Percentiles rank a stretch among this genome's conserved stretches.
Conservation (phyloP, 1,140 invertebrate genomes). For the Sycophila sp. region DNA sequence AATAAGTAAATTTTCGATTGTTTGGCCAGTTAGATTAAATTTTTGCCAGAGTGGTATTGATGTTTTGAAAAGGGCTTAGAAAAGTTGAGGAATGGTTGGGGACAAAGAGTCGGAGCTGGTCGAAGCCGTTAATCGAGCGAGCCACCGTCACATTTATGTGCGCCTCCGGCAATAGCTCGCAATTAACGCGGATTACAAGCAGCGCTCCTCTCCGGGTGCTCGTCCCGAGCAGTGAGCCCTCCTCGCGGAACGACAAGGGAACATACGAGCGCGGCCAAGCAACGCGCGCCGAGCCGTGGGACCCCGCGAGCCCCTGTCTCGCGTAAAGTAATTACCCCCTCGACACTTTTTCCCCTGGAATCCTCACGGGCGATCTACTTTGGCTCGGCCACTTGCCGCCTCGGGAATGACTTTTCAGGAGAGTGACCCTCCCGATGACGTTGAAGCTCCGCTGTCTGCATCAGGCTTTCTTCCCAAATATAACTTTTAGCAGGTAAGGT, state of each 20-base stretch:
- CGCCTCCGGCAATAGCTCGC: constrained; percentile 1
- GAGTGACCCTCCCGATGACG: too few species aligned
- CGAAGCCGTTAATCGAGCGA: constrained; percentile 1
- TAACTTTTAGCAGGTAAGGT: too few species aligned
- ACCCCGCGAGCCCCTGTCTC: neutral
- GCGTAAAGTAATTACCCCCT: constrained; percentile 25
- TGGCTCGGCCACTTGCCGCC: too few species aligned
- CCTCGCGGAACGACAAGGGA: neutral
- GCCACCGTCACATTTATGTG: neutral
- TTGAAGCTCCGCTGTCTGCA: too few species aligned
- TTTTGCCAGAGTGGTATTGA: too few species aligned
- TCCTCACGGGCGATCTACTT: neutral
- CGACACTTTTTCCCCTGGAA: constrained; percentile 16
- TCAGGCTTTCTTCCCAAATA: too few species aligned
- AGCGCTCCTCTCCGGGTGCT: neutral
- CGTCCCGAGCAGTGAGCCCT: neutral
- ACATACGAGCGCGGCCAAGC: neutral
- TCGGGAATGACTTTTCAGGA: too few species aligned
- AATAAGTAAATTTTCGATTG: too few species aligned
- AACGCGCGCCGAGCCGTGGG: constrained; percentile 12
- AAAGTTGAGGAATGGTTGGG: too few species aligned
- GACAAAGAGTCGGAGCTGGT: too few species aligned
- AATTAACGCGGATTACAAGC: constrained; percentile 27
- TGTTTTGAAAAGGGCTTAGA: too few species aligned
- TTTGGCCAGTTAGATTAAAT: too few species aligned